Evolutionary conservation across 2,113 vertebrate genomes (phyloP).

Genomic region (Calyptomena viridis): DNA sequence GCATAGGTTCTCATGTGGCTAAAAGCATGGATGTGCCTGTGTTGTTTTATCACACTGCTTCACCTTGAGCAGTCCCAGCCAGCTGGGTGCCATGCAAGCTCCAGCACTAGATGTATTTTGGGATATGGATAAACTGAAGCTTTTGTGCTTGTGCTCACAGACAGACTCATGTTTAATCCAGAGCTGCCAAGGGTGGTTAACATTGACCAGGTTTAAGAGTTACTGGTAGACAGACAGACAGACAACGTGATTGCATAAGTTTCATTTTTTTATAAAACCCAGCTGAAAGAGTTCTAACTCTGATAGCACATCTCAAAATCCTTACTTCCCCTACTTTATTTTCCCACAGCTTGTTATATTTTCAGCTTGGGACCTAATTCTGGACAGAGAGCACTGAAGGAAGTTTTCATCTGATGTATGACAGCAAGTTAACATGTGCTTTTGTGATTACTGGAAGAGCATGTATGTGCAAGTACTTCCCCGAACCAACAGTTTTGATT

Average conservation of each 20-base stretch:
- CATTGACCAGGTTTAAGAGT: background rate
- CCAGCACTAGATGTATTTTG: background rate
- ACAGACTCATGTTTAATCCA: background rate
- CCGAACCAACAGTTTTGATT: slow-evolving; percentile 19
- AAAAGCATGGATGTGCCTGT: background rate
- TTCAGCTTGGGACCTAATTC: background rate
- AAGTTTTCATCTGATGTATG: background rate
- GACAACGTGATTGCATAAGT: background rate
- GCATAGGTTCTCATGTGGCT: background rate
- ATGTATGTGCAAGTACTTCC: background rate
- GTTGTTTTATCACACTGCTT: background rate
- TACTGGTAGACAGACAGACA: background rate
- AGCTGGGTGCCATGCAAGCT: background rate
- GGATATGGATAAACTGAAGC: background rate
- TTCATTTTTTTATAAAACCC: background rate
- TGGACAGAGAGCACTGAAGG: background rate
- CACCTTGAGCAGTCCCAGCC: background rate
- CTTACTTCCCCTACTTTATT: background rate
- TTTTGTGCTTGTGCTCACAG: background rate
- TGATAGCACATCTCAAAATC: background rate
- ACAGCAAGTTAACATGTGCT: background rate
- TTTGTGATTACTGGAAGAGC: background rate
- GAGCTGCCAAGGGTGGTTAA: background rate
- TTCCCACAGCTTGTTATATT: background rate
- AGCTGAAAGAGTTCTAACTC: background rate